These are phyloP conservation scores for Leucoptera coffeella DNA, from an alignment of 2,888 invertebrate species.

Conservation along the genomic window DNA sequence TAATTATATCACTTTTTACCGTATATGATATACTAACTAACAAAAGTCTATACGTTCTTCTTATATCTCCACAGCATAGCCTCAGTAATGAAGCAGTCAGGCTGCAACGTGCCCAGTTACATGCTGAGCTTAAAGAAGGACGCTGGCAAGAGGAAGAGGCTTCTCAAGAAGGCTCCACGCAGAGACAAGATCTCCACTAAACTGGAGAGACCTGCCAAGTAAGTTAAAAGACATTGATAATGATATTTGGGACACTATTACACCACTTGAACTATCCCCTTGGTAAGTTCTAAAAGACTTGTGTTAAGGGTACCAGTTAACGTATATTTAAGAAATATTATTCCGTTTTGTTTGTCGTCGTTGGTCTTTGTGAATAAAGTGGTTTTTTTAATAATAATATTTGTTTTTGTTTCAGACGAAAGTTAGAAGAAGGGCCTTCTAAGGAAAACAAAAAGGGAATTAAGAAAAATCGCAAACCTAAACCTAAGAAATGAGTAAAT, in stretches of 20 bases:
- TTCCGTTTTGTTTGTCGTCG: no score
- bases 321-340: no score
- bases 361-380: no score
- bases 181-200: slow-evolving; percentile 64
- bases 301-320: no score
- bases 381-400: no score
- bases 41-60: no score
- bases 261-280: no score
- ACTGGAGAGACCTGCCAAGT: slow-evolving; percentile 30
- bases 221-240: no score
- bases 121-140: slow-evolving; percentile 70
- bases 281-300: no score
- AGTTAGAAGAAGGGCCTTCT: slow-evolving; percentile 14
- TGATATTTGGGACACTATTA: no score
- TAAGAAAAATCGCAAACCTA: slow-evolving; percentile 9
- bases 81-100: slow-evolving; percentile 82
- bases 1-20: no score
- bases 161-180: slow-evolving; percentile 55
- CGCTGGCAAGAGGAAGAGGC: slow-evolving; percentile 53
- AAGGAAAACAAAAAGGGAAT: slow-evolving; percentile 2
- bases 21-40: no score
- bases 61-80: slow-evolving; percentile 73
- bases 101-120: slow-evolving; percentile 88
- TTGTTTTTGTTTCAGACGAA: slow-evolving; percentile 17
- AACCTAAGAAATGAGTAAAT: slow-evolving; percentile 8